Base-by-base conservation (phyloP, 2,888 invertebrate species). In the Girardia tigrina region DNA sequence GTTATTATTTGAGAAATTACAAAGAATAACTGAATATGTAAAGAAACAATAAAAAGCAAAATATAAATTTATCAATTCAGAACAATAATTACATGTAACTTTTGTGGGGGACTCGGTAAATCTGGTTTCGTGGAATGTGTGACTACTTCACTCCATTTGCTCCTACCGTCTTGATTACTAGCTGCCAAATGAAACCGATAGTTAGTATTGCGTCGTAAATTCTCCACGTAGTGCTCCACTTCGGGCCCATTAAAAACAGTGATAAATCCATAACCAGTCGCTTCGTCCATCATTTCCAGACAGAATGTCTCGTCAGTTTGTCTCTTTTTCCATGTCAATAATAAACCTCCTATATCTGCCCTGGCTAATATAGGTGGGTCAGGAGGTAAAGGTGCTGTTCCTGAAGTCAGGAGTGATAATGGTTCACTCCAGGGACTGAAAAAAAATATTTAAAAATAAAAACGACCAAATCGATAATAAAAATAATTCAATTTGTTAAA, bases 181-280 rank as follows among this genome's bases (percentile, higher is more conserved):
- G 90, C 89, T 78, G 89, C 88, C 80, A 92, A 86, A 82, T 91
- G 88, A 85, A 92, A 92, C 81, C 88, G 89, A 84, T 91, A 92
- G 81, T 89, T 88, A 78, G 90, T 89, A 80, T 90, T 90, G 80
- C 90, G 87, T 69, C 87, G 87, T 77, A 92, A 86, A 77, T 88
- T 88, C 76, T 86, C 85, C 82, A 90, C 90, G 79, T 87, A 86
- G 83, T 90, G 88, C 28, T 87, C 85, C 26, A 88, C 87, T 74
- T 90, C 90, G 78, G 87, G 86, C 0, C 92, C 92, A 82, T 89
- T 89, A 86, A 91, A 91, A 71, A 90, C 89, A 77, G 89, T 88
- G 78, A 90, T 86, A 84, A 89, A 91, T 42, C 91, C 91, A 85
- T 91, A 90, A 14, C 89, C 89, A 74, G 88, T 87, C 12, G 86